Evolutionary conservation across 64 coral and sea anemone genomes (phyloP), one percentile per base, ranked within the genome.

Genomic region (Montipora cactus): DNA sequence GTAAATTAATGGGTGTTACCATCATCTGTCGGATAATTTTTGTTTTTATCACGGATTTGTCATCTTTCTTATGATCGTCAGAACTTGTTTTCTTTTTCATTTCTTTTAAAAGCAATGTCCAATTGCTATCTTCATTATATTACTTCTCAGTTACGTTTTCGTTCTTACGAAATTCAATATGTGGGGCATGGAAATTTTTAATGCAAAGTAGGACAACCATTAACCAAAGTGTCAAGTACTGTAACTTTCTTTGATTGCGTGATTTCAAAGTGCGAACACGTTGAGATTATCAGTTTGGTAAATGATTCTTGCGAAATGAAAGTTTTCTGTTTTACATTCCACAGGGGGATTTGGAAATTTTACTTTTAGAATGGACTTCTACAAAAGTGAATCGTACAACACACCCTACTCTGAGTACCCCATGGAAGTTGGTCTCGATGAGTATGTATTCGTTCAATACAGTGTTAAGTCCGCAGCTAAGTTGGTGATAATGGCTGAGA

Each of bases 401-500:
- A 59, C n/a, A 5, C 19, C 79, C 51, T 81, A 81, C 18, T 25
- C 19, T 23, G 79, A 81, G 19, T 81, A 81, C 50, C 79, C 79
- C 3, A 21, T 58, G 10, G 8, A 37, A 3, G 51, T 81, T 2
- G 0, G 47, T 10, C n/a, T 81, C n/a, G 53, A 81, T 22, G 50
- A 81, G 19, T 59, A 28, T 14, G 2, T 81, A 7, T 81, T 59
- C 12, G 79, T 81, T 5, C 20, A 5, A 18, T 81, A 59, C 52
- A 81, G 79, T 5, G 79, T 81, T 8, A 51, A 81, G 23, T 81
- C 79, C 52, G 59, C 51, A 12, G 79, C 79, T 81, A 20, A 59
- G 21, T 51, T 81, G 20, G 79, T 81, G 19, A 81, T 81, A 37
- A 81, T 81, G 79, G 79, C 79, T 37, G 79, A 58, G 18, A 81